phyloP scores from a whole-genome alignment of 2,888 invertebrate species.

The Dicroscelio sp. region DNA sequence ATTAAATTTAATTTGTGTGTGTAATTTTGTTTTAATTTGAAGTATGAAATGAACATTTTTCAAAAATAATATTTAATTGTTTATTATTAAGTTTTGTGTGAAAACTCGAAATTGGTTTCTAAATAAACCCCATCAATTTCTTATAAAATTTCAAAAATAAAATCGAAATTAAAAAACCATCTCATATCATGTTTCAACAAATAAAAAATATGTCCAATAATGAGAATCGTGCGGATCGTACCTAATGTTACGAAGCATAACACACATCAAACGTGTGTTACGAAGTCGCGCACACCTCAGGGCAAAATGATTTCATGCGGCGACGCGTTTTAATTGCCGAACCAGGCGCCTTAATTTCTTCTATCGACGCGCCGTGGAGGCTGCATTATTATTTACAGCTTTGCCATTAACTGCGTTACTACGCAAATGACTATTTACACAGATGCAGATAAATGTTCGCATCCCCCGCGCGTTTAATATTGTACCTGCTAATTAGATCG shows the following conservation, averaged over 20 bases:
- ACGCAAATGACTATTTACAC: slow-evolving; percentile 79
- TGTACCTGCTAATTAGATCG: slow-evolving; percentile 70
- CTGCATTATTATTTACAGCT: slow-evolving; percentile 74
- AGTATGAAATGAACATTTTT: too few species aligned
- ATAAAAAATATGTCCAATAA: slow-evolving; percentile 30
- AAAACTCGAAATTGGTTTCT: too few species aligned
- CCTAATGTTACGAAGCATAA: slow-evolving; percentile 17
- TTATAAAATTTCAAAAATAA: neutral
- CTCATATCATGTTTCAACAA: too few species aligned
- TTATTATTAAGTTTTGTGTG: too few species aligned
- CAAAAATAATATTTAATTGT: too few species aligned
- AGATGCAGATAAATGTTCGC: slow-evolving; percentile 78
- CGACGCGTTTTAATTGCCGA: slow-evolving; percentile 64
- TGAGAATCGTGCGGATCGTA: neutral
- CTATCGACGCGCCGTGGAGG: slow-evolving; percentile 53
- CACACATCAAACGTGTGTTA: slow-evolving; percentile 45
- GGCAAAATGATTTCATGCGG: slow-evolving; percentile 41
- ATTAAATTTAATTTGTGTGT: too few species aligned
- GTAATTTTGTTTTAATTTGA: too few species aligned
- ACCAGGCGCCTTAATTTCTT: slow-evolving; percentile 69
- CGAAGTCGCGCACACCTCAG: slow-evolving; percentile 32
- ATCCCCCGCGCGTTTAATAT: slow-evolving; percentile 70
- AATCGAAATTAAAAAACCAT: too few species aligned
- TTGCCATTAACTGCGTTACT: slow-evolving; percentile 71
- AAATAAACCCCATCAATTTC: neutral